phyloP scores from a whole-genome alignment of 2,888 invertebrate species.

The Eretmocerus hayati region DNA sequence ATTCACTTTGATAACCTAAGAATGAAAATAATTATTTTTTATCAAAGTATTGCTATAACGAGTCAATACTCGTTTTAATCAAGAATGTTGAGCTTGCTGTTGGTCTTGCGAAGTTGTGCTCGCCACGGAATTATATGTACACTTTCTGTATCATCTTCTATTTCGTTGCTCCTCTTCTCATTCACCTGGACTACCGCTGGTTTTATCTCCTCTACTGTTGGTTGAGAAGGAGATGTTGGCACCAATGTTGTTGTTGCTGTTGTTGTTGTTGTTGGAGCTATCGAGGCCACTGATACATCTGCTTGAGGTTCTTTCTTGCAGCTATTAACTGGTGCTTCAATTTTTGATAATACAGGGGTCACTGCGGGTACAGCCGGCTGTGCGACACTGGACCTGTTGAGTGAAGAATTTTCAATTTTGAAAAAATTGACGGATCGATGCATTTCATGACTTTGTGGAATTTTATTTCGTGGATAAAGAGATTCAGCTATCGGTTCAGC shows the following conservation, averaged over 20 bases:
- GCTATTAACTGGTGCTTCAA: background rate
- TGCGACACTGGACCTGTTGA: background rate
- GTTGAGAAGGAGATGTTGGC: slow-evolving; percentile 25
- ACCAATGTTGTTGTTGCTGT: slow-evolving; percentile 4
- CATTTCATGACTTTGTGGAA: no score
- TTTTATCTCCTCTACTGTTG: slow-evolving; percentile 15
- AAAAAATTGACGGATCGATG: no score
- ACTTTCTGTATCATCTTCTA: slow-evolving; percentile 49
- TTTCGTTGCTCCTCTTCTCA: slow-evolving; percentile 28
- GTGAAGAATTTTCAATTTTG: no score
- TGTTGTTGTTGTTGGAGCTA: background rate
- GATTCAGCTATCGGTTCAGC: no score
- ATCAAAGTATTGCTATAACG: no score
- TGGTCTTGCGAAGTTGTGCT: slow-evolving; percentile 81
- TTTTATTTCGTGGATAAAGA: no score
- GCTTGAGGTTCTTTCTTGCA: slow-evolving; percentile 7
- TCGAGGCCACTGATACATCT: slow-evolving; percentile 15
- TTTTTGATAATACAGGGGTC: background rate
- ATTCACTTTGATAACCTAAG: no score
- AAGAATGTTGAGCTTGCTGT: slow-evolving; percentile 78
- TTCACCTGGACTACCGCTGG: slow-evolving; percentile 19
- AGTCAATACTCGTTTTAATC: no score
- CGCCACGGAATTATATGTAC: slow-evolving; percentile 82
- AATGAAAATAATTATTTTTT: no score
- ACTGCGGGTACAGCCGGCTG: background rate